These are phyloP conservation scores for Sitophilus oryzae DNA, from an alignment of 1,140 invertebrate genomes.

Conservation along the genomic window DNA sequence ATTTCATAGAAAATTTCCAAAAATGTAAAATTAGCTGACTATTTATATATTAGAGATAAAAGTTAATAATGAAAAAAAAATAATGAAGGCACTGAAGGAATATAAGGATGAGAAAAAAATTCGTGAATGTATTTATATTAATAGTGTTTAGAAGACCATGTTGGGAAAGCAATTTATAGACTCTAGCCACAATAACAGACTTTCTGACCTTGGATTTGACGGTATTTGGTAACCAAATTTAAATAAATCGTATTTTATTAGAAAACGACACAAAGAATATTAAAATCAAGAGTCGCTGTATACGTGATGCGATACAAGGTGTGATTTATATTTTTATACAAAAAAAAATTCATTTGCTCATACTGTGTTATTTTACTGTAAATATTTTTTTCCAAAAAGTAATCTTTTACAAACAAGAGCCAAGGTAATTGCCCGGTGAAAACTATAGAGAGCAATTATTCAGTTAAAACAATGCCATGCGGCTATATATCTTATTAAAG, in stretches of 20 bases:
- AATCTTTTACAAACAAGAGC: neutral
- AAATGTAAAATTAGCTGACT: no score
- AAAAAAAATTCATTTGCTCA: no score
- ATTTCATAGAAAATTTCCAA: no score
- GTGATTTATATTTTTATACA: neutral
- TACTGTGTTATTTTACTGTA: no score
- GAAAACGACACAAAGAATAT: constrained; percentile 11
- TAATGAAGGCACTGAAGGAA: no score
- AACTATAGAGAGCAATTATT: neutral
- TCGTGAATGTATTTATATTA: neutral
- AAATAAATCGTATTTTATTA: constrained; percentile 6
- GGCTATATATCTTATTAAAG: neutral
- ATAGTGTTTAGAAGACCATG: neutral
- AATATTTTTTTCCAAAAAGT: no score
- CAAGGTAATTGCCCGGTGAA: neutral
- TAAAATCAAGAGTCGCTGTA: constrained; percentile 3
- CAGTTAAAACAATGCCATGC: constrained; percentile 1
- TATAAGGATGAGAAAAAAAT: neutral
- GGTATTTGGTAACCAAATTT: constrained; percentile 14
- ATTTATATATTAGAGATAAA: no score
- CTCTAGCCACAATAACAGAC: constrained; percentile 7
- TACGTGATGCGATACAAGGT: neutral
- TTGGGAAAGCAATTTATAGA: constrained; percentile 7
- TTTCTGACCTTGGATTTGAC: constrained; percentile 13
- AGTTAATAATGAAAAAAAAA: no score